Evolutionary conservation across 2,113 vertebrate species (phyloP), one percentile per base, ranked within the genome.

Genomic region (Probosciger aterrimus): DNA sequence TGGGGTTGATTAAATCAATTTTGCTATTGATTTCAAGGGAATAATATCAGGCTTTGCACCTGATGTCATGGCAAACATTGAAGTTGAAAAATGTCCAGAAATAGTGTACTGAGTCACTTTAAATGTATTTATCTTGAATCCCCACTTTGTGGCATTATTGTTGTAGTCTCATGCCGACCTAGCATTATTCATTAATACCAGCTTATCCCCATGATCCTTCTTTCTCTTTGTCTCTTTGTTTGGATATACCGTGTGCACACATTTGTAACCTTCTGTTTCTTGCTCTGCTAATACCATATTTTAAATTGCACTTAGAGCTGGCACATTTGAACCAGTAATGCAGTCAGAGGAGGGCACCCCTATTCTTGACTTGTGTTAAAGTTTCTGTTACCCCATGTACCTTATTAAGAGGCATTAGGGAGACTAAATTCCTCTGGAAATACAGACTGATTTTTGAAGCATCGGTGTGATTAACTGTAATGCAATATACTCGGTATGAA

Each of bases 401-500:
- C 39, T 8, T 83, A 77, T 92, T 89, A 83, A 71, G 91, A 95
- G 71, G 92, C 77, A 83, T 94, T 94, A 89, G 44, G 71, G 65
- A 88, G 79, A 63, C 79, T 90, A 9, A 93, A 91, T 74, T 94
- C 57, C 71, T 91, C 76, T 95, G 82, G 90, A 92, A 96, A 88
- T 82, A 86, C 70, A 93, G 90, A 90, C 74, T 47, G 79, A 81
- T 90, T 93, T 96, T 85, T 84, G 90, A 90, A 65, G 67, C 85
- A 52, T 6, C 95, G 88, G 67, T 80, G 78, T 96, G 91, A 93
- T 95, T 96, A 96, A 86, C 76, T 96, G 95, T 93, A 95, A 89
- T 77, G 75, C 59, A 96, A 90, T 90, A 91, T 68, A 63, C 55
- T 93, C 7, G 11, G 30, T 95, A 67, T 79, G 94, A 96, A 92